phyloP scores from a whole-genome alignment of 2,113 vertebrate species.

The Mugil cephalus region DNA sequence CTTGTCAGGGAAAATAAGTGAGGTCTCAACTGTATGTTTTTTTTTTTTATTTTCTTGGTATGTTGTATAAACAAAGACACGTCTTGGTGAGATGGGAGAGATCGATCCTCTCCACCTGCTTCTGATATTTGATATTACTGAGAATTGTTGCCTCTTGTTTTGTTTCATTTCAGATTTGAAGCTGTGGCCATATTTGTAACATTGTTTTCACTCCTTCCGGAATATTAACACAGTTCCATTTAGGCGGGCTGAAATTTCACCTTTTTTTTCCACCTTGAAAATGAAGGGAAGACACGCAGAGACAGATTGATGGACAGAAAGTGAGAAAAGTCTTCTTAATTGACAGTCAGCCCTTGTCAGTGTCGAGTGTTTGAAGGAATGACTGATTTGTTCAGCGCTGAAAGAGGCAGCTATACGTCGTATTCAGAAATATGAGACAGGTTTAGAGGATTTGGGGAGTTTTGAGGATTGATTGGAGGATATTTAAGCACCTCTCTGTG shows the following conservation, averaged over 20 bases:
- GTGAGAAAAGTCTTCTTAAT: conserved; percentile 58
- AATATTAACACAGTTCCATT: conserved; percentile 52
- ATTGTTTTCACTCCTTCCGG: conserved; percentile 14
- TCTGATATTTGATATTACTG: too few species aligned
- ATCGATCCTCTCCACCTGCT: too few species aligned
- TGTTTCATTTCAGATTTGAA: conserved; percentile 4
- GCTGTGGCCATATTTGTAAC: not conserved
- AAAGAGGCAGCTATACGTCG: conserved; percentile 34
- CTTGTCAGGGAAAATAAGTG: too few species aligned
- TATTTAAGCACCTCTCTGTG: conserved; percentile 18
- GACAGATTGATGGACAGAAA: conserved; percentile 46
- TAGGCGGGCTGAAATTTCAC: conserved; percentile 30
- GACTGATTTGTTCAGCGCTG: conserved; percentile 53
- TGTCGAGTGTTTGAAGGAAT: conserved; percentile 48
- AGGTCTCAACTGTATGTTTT: too few species aligned
- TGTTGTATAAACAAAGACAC: too few species aligned
- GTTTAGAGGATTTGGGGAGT: conserved; percentile 11
- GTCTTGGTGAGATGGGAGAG: too few species aligned
- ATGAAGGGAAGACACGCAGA: conserved; percentile 19
- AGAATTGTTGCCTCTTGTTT: not conserved
- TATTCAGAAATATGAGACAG: conserved; percentile 24
- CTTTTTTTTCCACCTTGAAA: conserved; percentile 45
- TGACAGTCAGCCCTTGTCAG: conserved; percentile 55
- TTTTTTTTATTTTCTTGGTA: too few species aligned
- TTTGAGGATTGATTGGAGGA: conserved; percentile 26